phyloP scores from a whole-genome alignment of 2,113 vertebrate species.

The Tauraco erythrolophus region DNA sequence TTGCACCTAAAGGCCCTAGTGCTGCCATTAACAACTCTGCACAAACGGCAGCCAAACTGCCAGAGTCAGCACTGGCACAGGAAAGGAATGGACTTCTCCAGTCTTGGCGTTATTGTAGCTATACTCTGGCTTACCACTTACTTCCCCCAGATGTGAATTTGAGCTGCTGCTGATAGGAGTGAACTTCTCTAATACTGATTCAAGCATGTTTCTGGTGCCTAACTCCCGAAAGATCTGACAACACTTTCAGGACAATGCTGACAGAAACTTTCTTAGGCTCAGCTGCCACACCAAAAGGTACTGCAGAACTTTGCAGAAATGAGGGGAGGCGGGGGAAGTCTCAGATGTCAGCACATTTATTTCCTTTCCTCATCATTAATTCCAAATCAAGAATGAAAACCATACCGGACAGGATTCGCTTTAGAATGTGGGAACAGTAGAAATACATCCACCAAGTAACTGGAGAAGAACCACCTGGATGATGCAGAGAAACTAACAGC shows the following conservation, averaged over 20 bases:
- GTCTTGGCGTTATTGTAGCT: background rate
- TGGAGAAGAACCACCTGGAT: background rate
- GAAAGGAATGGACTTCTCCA: background rate
- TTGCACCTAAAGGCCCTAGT: background rate
- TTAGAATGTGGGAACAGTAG: background rate
- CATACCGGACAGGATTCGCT: background rate
- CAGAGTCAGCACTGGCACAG: background rate
- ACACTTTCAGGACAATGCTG: background rate
- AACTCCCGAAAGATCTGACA: background rate
- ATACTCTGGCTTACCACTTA: background rate
- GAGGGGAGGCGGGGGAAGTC: rapidly evolving
- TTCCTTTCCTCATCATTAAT: background rate
- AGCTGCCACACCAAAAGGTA: background rate
- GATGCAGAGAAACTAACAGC: background rate
- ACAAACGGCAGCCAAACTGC: background rate
- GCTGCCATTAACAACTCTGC: background rate
- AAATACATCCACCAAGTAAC: background rate
- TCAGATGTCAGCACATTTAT: background rate
- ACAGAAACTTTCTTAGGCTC: background rate
- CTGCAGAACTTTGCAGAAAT: background rate
- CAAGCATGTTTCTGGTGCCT: background rate
- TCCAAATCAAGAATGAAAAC: background rate
- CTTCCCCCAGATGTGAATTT: background rate
- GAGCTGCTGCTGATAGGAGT: background rate
- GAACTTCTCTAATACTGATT: background rate